Percentiles rank a stretch among this genome's conserved stretches.
phyloP scores from a whole-genome alignment of 2,797 vertebrate species.

The Falco naumanni region DNA sequence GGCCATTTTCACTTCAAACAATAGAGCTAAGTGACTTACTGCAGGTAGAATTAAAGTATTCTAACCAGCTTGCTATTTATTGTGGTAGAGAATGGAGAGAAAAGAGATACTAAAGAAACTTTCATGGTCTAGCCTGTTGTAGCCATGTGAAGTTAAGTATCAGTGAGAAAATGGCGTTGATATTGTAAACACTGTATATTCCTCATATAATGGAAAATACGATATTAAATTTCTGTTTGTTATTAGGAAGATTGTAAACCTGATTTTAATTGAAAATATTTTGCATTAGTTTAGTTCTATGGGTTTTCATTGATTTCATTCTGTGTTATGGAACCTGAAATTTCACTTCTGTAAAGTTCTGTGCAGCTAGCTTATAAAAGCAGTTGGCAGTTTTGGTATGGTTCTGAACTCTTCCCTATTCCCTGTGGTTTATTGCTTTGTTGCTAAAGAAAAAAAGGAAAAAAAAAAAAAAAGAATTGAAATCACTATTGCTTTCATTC shows the following conservation, averaged over 20 bases:
- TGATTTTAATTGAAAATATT: neutral
- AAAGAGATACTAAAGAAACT: neutral
- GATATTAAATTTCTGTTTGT: neutral
- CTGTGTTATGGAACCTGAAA: neutral
- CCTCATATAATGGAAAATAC: neutral
- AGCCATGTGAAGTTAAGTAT: neutral
- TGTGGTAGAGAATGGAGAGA: neutral
- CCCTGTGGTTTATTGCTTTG: neutral
- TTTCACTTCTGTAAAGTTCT: neutral
- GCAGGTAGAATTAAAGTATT: neutral
- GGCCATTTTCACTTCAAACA: neutral
- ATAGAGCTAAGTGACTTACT: neutral
- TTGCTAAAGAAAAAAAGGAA: neutral
- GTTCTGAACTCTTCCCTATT: neutral
- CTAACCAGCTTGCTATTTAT: neutral
- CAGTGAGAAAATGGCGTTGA: neutral
- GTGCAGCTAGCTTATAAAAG: neutral
- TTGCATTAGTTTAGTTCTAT: neutral
- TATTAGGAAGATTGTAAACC: neutral
- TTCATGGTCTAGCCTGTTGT: neutral
- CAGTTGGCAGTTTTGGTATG: neutral
- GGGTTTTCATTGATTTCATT: neutral
- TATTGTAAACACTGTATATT: neutral
- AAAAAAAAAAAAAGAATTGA: neutral
- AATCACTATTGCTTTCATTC: neutral